Percentiles rank a stretch among this genome's conserved stretches.
phyloP scores from a whole-genome alignment of 1,140 invertebrate genomes.

The Lepidurus apus region DNA sequence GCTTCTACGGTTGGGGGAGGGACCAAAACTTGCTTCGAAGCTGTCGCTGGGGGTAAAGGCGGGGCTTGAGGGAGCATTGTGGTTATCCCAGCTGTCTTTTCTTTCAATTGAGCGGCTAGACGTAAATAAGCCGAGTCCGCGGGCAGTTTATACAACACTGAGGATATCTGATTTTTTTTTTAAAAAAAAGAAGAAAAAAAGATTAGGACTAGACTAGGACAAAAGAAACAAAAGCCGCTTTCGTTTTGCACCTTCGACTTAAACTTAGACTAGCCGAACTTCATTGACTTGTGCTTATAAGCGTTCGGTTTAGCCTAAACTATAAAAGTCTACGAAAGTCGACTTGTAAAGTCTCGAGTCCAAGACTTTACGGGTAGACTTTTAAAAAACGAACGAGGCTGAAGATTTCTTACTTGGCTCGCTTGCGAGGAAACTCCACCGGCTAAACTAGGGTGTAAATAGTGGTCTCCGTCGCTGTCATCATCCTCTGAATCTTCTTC shows the following conservation, averaged over 20 bases:
- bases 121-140: conserved; percentile 77
- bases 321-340: no score
- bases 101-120: conserved; percentile 73
- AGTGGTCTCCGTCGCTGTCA: conserved; percentile 55
- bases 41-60: conserved; percentile 3
- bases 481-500: conserved; percentile 37
- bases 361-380: no score
- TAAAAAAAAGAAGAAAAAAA: not conserved
- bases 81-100: conserved; percentile 48
- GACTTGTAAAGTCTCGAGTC: no score
- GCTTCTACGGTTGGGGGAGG: conserved; percentile 70
- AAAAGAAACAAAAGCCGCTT: no score
- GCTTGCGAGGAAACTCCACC: conserved; percentile 37
- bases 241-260: no score
- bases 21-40: conserved; percentile 47
- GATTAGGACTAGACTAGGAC: not conserved
- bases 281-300: no score
- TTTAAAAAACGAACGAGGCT: no score
- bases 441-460: conserved; percentile 71
- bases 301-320: no score
- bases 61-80: conserved; percentile 28
- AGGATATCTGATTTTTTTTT: not conserved
- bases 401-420: not conserved
- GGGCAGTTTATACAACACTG: conserved; percentile 63
- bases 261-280: no score